Evolutionary conservation across 2,888 invertebrate species (phyloP).

Genomic region (Tromatobia lineatoria): DNA sequence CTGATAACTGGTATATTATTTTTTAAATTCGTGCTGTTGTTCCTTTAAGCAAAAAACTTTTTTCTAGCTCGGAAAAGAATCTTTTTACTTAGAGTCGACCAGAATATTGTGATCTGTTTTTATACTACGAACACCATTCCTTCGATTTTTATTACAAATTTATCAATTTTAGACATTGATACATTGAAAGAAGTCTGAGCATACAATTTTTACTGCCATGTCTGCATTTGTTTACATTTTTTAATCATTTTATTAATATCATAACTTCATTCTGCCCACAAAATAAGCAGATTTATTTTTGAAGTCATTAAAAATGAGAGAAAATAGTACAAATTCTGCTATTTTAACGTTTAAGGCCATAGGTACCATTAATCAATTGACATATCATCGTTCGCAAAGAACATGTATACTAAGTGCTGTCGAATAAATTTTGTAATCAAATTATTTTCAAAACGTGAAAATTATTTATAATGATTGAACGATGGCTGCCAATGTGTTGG

Average conservation of each 20-base stretch:
- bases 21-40: no score
- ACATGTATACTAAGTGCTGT: no score
- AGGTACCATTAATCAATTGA: neutral
- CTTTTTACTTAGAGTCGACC: no score
- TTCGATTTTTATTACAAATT: neutral
- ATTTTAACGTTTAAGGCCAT: neutral
- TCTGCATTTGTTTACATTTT: no score
- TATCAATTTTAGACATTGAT: neutral
- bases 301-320: neutral
- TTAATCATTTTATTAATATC: no score
- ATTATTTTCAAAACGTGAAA: neutral
- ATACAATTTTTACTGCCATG: no score
- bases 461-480: neutral
- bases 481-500: neutral
- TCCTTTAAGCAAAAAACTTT: no score
- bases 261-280: neutral
- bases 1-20: no score
- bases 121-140: neutral
- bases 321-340: neutral
- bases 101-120: no score
- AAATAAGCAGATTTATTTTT: neutral
- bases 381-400: neutral
- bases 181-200: no score
- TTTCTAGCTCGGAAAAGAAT: no score
- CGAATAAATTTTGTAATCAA: no score